Evolutionary conservation across 30 jellyfish, hydroid and myxozoan genomes (phyloP), one percentile per base, ranked within the genome.

Genomic region (Pseudorhiza aurosa): DNA sequence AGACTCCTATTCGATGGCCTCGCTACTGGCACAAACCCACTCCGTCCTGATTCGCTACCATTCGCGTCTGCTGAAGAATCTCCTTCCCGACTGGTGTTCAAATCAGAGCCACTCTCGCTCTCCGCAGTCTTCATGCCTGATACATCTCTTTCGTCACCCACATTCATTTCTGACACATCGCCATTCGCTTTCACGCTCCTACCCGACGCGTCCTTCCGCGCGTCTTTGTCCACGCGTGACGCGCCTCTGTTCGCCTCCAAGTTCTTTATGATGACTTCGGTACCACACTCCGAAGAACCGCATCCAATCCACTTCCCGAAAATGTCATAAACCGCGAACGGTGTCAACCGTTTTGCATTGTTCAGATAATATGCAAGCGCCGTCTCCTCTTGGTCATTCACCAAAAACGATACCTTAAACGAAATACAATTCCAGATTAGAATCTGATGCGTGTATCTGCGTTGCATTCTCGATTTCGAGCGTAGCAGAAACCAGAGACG

Each of bases 311-410:
- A 78, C 18, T 78, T 88, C 2, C 79, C 51, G 26, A 78, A 71
- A 18, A 70, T 47, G 64, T 88, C 73, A 28, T 74, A 83, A 58
- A 88, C 33, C 18, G 44, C 85, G 2, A 59, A 49, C 5, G 94
- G 94, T 4, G 94, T 64, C 10, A 78, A 64, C 15, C 97, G 82
- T 31, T 82, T 69, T 32, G 88, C 83, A 11, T 82, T 88, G 37
- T 72, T 80, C 63, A 88, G 26, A 67, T 78, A 88, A 63, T 78
- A 88, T n/a, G 87, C 77, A 12, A 88, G 45, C n/a, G 97, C 97
- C 2, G 97, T 70, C 55, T 88, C 97, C 22, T 82, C 85, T 36
- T 88, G 95, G 28, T 39, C 80, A 67, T 88, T 88, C 47, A 65
- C 72, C 77, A 77, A 19, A 6, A 71, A 24, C 8, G 87, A 67